These are phyloP conservation scores for Diarsia dahlii DNA, from an alignment of 2,888 invertebrate genomes.

Conservation along the genomic window DNA sequence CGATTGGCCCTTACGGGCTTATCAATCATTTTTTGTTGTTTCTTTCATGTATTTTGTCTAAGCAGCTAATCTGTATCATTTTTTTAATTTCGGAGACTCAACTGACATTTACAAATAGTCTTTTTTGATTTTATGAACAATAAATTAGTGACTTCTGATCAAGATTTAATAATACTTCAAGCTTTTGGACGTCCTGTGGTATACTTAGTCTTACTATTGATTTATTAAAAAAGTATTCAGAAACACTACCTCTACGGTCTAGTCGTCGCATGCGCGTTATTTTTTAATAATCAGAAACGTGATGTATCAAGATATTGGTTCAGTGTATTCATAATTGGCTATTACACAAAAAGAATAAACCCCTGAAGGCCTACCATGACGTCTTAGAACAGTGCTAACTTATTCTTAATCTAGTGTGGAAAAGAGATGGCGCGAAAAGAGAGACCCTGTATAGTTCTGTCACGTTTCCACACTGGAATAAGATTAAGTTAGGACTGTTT, in stretches of 20 bases:
- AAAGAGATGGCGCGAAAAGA: too few relatives aligned
- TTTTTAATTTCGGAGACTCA: conserved; percentile 1
- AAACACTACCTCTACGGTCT: too few relatives aligned
- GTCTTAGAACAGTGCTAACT: too few relatives aligned
- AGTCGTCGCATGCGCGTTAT: too few relatives aligned
- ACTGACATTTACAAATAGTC: neutral
- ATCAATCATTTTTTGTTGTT: neutral
- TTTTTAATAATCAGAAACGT: too few relatives aligned
- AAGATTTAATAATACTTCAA: neutral
- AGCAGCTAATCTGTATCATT: conserved; percentile 22
- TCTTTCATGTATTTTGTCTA: neutral
- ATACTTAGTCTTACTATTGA: neutral
- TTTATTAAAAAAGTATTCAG: neutral
- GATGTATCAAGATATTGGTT: neutral
- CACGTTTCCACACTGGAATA: too few relatives aligned
- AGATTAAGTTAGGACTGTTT: too few relatives aligned
- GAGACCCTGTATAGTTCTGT: too few relatives aligned
- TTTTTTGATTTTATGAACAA: neutral
- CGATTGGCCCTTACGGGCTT: neutral
- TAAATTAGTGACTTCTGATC: neutral
- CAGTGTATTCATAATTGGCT: neutral
- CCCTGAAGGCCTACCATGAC: neutral
- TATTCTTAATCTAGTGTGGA: too few relatives aligned
- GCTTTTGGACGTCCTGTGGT: neutral
- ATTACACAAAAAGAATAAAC: neutral